Evolutionary conservation across 2,888 invertebrate species (phyloP), one percentile per base, ranked within the genome.

Genomic region (Spilosoma lubricipeda): DNA sequence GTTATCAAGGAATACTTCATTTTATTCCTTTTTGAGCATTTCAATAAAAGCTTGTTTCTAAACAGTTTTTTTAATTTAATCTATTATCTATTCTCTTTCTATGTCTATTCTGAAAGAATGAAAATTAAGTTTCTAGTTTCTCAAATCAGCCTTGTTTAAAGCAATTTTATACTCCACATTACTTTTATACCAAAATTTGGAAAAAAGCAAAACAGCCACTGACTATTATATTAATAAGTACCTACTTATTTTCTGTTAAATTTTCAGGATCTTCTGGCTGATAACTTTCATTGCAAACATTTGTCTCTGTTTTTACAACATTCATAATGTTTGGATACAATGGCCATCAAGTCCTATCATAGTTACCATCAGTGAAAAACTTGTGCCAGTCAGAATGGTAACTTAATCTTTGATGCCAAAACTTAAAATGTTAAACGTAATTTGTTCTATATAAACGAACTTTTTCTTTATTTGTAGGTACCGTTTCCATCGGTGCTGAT

Each of bases 401-500:
- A 82, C 83, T 5, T 59, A 59, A 9, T 11, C 20, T 83, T 5
- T 66, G 42, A 9, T 11, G 39, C 1, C 42, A 27, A 66, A 39
- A 36, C 27, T 13, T 71, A 27, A 13, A 15, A 15, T n/a, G 33
- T 70, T 33, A 2, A 11, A 64, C 33, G 20, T 30, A 1, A 33
- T 45, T 42, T 42, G 27, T 20, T 27, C 3, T 45, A 33, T 45
- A 3, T 27, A 30, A 56, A 15, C 8, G 63, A 30, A n/a, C 42
- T 5, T 3, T 68, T 7, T 48, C n/a, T 52, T 4, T 52, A n/a
- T 52, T 9, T 8, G 11, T 78, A 92, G 90, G 89, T 92, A 0
- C 92, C 91, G 2, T 92, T 92, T 77, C 92, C 92, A 33, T 87
- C 92, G 5, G 84, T 92, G 0, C 90, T 91, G 11, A 90, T 92